A percentile compares a stretch with the other conserved stretches of the same genome.
phyloP scores from a whole-genome alignment of 2,113 vertebrate species.

The Hypomesus transpacificus region DNA sequence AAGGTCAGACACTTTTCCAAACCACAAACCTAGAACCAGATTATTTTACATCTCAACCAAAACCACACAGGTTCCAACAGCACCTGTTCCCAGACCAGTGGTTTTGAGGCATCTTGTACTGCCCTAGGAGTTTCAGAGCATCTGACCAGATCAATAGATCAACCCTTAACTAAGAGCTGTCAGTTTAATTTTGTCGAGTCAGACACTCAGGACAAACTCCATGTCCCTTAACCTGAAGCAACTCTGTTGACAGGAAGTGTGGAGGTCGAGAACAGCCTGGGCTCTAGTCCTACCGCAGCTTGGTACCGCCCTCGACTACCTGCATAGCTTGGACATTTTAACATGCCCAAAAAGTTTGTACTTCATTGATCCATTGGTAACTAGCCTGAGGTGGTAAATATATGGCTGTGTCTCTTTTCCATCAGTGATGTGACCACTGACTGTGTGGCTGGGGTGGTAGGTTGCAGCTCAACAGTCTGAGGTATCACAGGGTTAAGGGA shows the following conservation, averaged over 20 bases:
- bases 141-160: neutral
- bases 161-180: neutral
- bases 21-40: neutral
- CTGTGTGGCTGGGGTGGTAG: constrained; percentile 43
- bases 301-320: neutral
- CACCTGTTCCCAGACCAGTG: no score
- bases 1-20: no score
- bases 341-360: neutral
- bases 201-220: no score
- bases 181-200: no score
- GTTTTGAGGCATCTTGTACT: no score
- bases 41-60: no score
- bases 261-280: no score
- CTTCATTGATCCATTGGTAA: neutral
- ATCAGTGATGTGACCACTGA: constrained; percentile 23
- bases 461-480: constrained; percentile 19
- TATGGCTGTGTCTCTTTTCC: constrained; percentile 56
- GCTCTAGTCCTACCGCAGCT: no score
- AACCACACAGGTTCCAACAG: no score
- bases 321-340: neutral
- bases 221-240: no score
- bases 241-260: no score
- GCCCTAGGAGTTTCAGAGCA: no score
- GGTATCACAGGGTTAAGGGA: neutral
- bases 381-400: constrained; percentile 55